phyloP scores from a whole-genome alignment of 2,113 vertebrate species.

The Paratilapia polleni region DNA sequence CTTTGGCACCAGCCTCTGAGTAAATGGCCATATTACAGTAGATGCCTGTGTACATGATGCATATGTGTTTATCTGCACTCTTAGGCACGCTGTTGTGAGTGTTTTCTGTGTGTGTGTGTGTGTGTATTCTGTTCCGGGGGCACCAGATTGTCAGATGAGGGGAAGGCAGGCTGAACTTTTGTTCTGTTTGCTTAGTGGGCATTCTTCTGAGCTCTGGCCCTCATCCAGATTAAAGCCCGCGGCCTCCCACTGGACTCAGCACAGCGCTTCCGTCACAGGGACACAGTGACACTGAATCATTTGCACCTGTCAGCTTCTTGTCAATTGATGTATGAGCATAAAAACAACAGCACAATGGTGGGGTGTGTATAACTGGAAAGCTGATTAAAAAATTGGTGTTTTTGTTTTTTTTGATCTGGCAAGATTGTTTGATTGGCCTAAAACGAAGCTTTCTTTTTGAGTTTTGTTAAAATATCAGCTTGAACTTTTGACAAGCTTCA shows the following conservation, averaged over 20 bases:
- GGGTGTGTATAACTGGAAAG: not conserved
- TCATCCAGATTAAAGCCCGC: conserved; percentile 59
- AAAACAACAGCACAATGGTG: not conserved
- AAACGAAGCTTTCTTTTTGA: not conserved
- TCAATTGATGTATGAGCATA: not conserved
- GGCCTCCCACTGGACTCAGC: conserved; percentile 17
- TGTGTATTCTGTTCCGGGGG: conserved; percentile 10
- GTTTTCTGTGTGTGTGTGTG: conserved; percentile 26
- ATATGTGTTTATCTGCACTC: not conserved
- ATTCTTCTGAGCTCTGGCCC: conserved; percentile 71
- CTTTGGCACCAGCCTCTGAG: conserved; percentile 1
- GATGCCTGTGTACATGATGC: not conserved
- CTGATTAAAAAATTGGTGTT: not conserved
- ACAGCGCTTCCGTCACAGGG: conserved; percentile 45
- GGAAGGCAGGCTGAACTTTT: conserved; percentile 66
- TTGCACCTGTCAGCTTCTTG: conserved; percentile 2
- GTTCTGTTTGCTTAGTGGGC: conserved; percentile 77
- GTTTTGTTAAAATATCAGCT: not conserved
- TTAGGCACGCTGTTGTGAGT: not conserved
- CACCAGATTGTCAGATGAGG: conserved; percentile 41
- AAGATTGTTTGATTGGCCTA: not conserved
- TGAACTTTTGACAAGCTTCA: not conserved
- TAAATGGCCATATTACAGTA: not conserved
- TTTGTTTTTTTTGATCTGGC: not conserved
- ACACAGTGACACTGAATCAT: conserved; percentile 18